Evolutionary conservation across 2,888 invertebrate species (phyloP).

Genomic region (Pocota personata): DNA sequence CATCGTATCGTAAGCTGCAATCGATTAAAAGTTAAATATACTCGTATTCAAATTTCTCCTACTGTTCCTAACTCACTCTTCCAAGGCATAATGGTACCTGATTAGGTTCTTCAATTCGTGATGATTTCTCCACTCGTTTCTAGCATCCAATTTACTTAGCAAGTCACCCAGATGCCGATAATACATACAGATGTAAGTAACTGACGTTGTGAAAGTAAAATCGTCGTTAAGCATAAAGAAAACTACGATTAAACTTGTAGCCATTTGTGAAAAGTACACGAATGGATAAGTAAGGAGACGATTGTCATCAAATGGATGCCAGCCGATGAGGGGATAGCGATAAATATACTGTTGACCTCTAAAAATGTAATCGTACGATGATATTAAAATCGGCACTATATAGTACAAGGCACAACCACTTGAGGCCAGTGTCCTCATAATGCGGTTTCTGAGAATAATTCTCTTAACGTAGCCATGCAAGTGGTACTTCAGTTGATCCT

Average conservation of each 20-base stretch:
- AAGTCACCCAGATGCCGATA: constrained; percentile 4
- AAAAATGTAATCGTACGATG: neutral
- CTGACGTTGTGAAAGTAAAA: neutral
- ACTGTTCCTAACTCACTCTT: neutral
- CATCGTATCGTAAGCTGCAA: constrained; percentile 1
- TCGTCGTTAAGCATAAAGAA: constrained; percentile 9
- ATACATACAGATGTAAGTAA: constrained; percentile 33
- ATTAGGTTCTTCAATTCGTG: neutral
- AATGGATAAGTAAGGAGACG: neutral
- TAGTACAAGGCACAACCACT: neutral
- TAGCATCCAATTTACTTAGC: constrained; percentile 14
- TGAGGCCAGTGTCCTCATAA: neutral
- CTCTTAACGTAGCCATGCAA: neutral
- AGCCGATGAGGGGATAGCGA: neutral
- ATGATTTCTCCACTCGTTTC: neutral
- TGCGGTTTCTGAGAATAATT: neutral
- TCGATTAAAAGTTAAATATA: neutral
- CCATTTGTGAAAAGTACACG: neutral
- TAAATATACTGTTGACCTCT: neutral
- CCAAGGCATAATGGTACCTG: constrained; percentile 13
- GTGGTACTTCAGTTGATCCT: neutral
- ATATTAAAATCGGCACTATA: neutral
- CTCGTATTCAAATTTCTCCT: too few relatives aligned
- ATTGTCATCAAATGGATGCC: neutral
- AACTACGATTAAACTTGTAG: neutral